Base-by-base conservation (phyloP, 2,888 invertebrate species). In the Elysia crispata region DNA sequence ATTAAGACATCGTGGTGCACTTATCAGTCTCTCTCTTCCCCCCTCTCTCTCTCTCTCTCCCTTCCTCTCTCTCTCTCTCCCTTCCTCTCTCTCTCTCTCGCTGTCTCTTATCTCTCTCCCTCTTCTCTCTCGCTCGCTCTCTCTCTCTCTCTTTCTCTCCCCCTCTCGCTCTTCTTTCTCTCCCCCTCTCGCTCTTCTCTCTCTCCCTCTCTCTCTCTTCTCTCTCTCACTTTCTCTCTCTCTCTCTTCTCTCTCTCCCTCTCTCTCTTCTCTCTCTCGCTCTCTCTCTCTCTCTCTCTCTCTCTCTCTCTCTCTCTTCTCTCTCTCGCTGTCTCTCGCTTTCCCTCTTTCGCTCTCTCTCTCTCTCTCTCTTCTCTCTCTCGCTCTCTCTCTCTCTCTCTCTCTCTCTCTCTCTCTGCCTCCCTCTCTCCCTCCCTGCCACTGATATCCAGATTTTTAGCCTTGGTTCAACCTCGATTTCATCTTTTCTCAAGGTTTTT, bases 161-260 rank as follows among this genome's bases (percentile, higher is more conserved):
- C 18, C 33, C 41, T 33, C 15, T 23, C 23, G 3, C 23, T 23
- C 23, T 23, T 18, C 60, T 60, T 18, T 60, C 60, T 60, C 60
- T 60, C 60, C 15, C 60, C 15, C 60, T 60, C 60, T 60, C 60
- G 5, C 23, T 60, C 60, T 60, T n/a, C 60, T 60, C 23, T 60
- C 20, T 23, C 60, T 20, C 20, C 15, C 60, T 60, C 60, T 60
- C 60, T 60, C 23, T 8, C 60, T 60, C 60, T 20, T 60, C 5
- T 60, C 60, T 60, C 60, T 60, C 23, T 23, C 60, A 18, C 60
- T 60, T 8, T 15, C 60, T 60, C 60, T 5, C 8, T 13, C 13
- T 54, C 54, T 15, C 20, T 13, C 54, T 20, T 54, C 20, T 20
- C 20, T 54, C 54, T 54, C 54, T 54, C 20, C 20, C 13, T 13